Evolutionary conservation across 2,888 invertebrate genomes (phyloP), one percentile per base, ranked within the genome.

Genomic region (Dryococelus australis): DNA sequence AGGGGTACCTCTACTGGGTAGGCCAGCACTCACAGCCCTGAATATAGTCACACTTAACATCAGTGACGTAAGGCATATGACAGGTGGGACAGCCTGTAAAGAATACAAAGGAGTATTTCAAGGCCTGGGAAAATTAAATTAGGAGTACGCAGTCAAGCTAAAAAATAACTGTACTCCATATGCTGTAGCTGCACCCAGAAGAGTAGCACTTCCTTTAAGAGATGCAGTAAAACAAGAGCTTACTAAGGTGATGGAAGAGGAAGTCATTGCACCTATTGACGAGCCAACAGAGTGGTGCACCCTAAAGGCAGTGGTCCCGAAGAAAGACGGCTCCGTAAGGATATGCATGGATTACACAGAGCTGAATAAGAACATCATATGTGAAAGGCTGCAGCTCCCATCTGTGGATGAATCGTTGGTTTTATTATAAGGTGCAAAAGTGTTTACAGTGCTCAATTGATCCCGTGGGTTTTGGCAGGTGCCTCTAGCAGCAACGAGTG

Each of bases 241-340:
- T 28, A 87, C 90, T 26, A 89, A 88, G 85, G 89, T 92, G 90
- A 87, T 89, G 84, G 86, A 88, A 24, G 43, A 89, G 78, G 90
- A 89, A 5, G 90, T 92, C 5, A 91, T 92, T 85, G 89, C 89
- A 80, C 87, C 89, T 5, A 91, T 92, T 0, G 89, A 90, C 26
- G 87, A 89, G 87, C 90, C 91, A 4, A 91, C 91, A 9, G 91
- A 90, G 0, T 92, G 91, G 91, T 92, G 91, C 87, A 90, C 91
- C 13, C 91, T 91, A 0, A 91, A 92, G 87, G 92, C 92, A 0
- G 89, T 91, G 6, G 91, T 90, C 0, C 90, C 89, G 9, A 91
- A 91, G 88, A 85, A 87, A 0, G 87, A 88, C 43, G 89, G 88
- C 27, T 88, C 85, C n/a, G 86, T 91, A 27, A 80, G 91, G 16